Evolutionary conservation across 2,888 invertebrate species (phyloP), one percentile per base, ranked within the genome.

Genomic region (Teinopalpus imperialis): DNA sequence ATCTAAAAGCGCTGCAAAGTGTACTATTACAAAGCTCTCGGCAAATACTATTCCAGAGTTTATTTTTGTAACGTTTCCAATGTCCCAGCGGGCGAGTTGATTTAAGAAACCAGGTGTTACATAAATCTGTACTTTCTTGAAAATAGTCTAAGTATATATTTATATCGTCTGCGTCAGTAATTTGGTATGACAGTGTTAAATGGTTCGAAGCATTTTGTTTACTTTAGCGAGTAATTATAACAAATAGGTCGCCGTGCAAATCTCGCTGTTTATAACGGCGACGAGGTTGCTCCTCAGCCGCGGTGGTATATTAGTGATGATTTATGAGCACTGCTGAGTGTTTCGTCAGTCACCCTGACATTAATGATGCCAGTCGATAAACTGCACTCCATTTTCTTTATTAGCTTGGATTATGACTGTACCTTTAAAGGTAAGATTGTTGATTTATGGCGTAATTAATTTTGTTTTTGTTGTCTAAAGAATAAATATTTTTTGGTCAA

Each of bases 121-220:
- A 52, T 57, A 65, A 69, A 72, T 70, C 56, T 61, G 51, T 58
- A 56, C 54, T 65, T 70, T 67, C 65, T 56, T 52, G 36, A 56
- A 56, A 57, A 62, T 51, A 60, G 62, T 53, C 47, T 51, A 51
- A 48, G 39, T 34, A 39, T 48, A 52, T 55, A 57, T 54, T 55
- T 54, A 44, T 60, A 64, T 58, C 56, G 49, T 51, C 47, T 51
- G 48, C 44, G 61, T 54, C 61, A 56, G 60, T 74, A 66, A 80
- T 80, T 76, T 65, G 61, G 56, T 71, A 63, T 58, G 81, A 82
- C 78, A 80, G 73, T 76, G 75, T 70, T 74, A 78, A 80, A 81
- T 78, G 73, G 63, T 66, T 60, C 59, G 69, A 63, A 61, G 68
- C 70, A 75, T 75, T 79, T 79, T 75, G 72, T 79, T 76, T 74